A percentile compares a stretch with the other conserved stretches of the same genome.
phyloP scores from a whole-genome alignment of 2,113 vertebrate species.

The Misgurnus mizolepis region DNA sequence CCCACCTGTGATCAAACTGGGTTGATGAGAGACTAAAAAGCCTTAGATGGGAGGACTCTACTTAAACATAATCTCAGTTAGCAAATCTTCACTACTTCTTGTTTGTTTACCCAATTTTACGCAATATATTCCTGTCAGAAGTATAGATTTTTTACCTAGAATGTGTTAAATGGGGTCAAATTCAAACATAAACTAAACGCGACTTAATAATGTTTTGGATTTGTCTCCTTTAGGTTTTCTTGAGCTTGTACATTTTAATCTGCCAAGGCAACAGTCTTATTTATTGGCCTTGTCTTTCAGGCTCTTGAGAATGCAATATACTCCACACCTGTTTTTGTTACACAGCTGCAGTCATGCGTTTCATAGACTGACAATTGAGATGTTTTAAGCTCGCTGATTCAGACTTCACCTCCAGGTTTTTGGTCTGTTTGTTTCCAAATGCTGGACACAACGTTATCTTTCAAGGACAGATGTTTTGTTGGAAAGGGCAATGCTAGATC shows the following conservation, averaged over 20 bases:
- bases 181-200: neutral
- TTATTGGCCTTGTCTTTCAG: constrained; percentile 42
- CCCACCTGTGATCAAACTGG: neutral
- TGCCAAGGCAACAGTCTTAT: constrained; percentile 23
- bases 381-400: neutral
- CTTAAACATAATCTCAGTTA: neutral
- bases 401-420: neutral
- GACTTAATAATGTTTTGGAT: neutral
- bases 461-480: constrained; percentile 14
- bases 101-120: neutral
- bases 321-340: constrained; percentile 52
- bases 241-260: neutral
- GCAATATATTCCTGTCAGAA: too few relatives aligned
- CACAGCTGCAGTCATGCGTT: constrained; percentile 36
- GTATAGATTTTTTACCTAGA: too few relatives aligned
- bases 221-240: neutral
- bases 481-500: neutral
- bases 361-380: constrained; percentile 19
- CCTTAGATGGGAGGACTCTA: neutral
- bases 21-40: neutral
- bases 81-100: neutral
- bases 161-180: neutral
- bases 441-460: neutral
- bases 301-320: constrained; percentile 47
- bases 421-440: neutral